Evolutionary conservation across 2,888 invertebrate species (phyloP).

Genomic region (Parnassius apollo): DNA sequence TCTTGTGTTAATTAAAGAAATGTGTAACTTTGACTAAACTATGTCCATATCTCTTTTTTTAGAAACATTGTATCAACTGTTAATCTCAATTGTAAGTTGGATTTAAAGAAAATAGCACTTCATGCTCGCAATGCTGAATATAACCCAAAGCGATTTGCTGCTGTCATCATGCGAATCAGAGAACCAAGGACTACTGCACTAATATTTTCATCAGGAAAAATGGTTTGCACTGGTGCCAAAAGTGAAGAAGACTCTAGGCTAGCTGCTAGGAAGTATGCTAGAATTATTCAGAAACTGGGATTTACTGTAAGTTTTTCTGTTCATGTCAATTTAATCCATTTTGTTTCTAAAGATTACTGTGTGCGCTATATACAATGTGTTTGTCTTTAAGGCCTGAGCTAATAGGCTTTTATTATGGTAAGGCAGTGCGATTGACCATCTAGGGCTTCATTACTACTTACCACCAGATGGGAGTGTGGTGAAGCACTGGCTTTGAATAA

Average conservation of each 20-base stretch:
- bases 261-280: constrained; percentile 90
- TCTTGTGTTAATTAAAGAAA: neutral
- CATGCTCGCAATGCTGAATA: constrained; percentile 99
- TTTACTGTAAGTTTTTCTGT: constrained; percentile 83
- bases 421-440: too few relatives aligned
- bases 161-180: constrained; percentile 97
- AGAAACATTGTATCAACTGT: constrained; percentile 99
- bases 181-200: constrained; percentile 92
- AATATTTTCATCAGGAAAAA: constrained; percentile 91
- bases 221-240: constrained; percentile 92
- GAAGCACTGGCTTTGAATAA: too few relatives aligned
- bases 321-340: neutral
- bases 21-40: neutral
- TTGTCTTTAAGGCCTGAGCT: too few relatives aligned
- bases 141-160: constrained; percentile 99
- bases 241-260: constrained; percentile 90
- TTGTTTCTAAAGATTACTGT: neutral
- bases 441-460: too few relatives aligned
- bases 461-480: too few relatives aligned
- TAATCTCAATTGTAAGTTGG: constrained; percentile 95
- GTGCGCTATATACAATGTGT: too few relatives aligned
- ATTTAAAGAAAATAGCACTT: constrained; percentile 97
- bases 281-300: constrained; percentile 91
- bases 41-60: constrained; percentile 41
- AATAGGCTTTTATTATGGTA: too few relatives aligned